These are phyloP conservation scores for Alauda arvensis DNA, from an alignment of 2,797 vertebrate genomes.

Conservation along the genomic window DNA sequence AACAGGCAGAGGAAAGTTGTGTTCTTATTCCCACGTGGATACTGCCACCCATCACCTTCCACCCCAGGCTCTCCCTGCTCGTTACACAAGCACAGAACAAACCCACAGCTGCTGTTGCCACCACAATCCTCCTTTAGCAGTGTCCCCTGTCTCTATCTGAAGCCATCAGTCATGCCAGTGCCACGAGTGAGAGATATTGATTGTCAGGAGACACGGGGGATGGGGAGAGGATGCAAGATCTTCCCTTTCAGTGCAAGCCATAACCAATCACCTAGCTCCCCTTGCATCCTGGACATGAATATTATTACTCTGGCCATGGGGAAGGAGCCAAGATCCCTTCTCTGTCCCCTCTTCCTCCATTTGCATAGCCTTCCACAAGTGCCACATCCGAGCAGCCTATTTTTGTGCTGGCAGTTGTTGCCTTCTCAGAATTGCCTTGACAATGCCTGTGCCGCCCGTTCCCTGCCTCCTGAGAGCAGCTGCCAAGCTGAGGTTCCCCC, in stretches of 20 bases:
- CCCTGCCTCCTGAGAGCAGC: slow-evolving; percentile 12
- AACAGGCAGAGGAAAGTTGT: background rate
- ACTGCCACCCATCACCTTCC: background rate
- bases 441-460: background rate
- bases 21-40: background rate
- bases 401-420: background rate
- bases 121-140: background rate
- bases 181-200: background rate
- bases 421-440: slow-evolving; percentile 3
- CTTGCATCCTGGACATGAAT: background rate
- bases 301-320: background rate
- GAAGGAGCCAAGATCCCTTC: background rate
- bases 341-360: background rate
- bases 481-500: background rate
- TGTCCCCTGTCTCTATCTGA: background rate
- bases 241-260: background rate
- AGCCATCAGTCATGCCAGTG: background rate
- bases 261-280: background rate
- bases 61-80: background rate
- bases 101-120: background rate
- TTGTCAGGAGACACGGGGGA: background rate
- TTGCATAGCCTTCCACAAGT: background rate
- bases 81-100: background rate
- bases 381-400: background rate
- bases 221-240: background rate